These are phyloP conservation scores for Diorhabda elongata DNA, from an alignment of 1,140 invertebrate genomes.

Conservation along the genomic window DNA sequence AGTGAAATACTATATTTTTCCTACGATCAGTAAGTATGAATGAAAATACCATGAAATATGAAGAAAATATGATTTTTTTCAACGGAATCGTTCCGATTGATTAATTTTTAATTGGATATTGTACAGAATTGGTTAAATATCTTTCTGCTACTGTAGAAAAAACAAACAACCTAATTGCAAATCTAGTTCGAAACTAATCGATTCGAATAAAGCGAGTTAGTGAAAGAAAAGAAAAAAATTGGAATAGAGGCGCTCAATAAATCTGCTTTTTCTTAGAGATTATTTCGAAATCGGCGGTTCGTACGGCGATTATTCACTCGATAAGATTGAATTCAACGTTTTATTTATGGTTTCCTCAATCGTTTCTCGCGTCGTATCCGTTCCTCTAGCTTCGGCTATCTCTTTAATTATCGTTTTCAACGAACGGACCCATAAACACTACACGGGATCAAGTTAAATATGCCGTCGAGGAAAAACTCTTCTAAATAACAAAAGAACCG, in stretches of 20 bases:
- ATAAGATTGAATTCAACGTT: conserved; percentile 7
- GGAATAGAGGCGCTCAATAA: conserved; percentile 5
- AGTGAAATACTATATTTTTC: too few species aligned
- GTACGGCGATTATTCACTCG: conserved; percentile 11
- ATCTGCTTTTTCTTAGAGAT: conserved; percentile 9
- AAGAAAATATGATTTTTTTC: too few species aligned
- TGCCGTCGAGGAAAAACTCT: not conserved
- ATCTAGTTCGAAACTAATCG: too few species aligned
- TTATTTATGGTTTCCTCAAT: conserved; percentile 13
- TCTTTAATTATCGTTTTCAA: not conserved
- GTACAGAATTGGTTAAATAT: too few species aligned
- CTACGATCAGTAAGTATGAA: too few species aligned
- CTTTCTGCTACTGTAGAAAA: too few species aligned
- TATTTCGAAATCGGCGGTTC: conserved; percentile 14
- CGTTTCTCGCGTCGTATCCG: not conserved
- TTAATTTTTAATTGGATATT: too few species aligned
- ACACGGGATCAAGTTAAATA: not conserved
- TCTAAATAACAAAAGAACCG: not conserved
- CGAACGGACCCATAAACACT: not conserved
- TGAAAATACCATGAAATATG: too few species aligned
- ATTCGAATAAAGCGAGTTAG: too few species aligned
- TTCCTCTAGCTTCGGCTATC: not conserved
- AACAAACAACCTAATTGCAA: too few species aligned
- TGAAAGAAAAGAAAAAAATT: not conserved
- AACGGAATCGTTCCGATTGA: too few species aligned